Conservation (phyloP, 2,888 invertebrate genomes). For the Caenorhabditis drosophilae region DNA sequence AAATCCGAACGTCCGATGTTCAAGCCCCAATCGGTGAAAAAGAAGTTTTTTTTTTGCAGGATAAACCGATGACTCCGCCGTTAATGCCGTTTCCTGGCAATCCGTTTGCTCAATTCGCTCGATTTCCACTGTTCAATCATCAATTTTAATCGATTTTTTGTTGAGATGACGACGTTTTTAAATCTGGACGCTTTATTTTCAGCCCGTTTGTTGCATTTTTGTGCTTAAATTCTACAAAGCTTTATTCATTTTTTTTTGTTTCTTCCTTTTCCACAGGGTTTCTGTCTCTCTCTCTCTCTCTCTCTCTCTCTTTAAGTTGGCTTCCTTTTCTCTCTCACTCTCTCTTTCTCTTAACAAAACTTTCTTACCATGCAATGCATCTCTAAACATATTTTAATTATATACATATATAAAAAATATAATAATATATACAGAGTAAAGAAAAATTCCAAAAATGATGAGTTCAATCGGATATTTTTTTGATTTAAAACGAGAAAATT, state of each 20-base stretch:
- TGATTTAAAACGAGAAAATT: neutral
- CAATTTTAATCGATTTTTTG: constrained; percentile 43
- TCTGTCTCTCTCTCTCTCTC: constrained; percentile 5
- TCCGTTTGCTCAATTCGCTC: constrained; percentile 48
- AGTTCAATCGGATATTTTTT: no score
- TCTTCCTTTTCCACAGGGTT: constrained; percentile 2
- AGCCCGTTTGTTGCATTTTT: constrained; percentile 1
- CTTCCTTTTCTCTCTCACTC: neutral
- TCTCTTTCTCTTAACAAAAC: neutral
- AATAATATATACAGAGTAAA: no score
- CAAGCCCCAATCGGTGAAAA: no score
- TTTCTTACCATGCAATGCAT: no score
- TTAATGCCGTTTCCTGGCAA: constrained; percentile 55
- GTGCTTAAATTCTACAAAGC: constrained; percentile 5
- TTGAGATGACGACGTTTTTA: no score
- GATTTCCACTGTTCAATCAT: constrained; percentile 52
- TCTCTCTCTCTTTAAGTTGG: constrained; percentile 2
- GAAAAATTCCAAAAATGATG: neutral
- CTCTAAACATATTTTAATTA: no score
- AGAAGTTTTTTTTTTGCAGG: constrained; percentile 46
- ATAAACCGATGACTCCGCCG: constrained; percentile 54
- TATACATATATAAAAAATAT: no score
- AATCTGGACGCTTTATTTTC: neutral
- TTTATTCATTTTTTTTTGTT: constrained; percentile 9
- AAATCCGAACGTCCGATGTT: no score